phyloP scores from a whole-genome alignment of 2,797 vertebrate genomes.

The Crax fasciolata region DNA sequence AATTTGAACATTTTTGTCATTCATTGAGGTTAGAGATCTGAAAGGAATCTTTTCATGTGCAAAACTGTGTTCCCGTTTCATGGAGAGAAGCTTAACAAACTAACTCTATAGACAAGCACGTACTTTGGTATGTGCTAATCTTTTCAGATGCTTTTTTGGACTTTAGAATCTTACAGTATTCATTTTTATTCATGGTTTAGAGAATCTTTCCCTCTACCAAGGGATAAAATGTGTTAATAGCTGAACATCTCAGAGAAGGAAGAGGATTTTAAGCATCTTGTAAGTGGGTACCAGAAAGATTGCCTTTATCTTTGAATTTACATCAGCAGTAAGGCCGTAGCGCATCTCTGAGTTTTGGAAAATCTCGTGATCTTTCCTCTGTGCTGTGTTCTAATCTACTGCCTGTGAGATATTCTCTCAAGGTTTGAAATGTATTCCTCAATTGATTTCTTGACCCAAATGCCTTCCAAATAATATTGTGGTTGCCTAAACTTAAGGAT shows the following conservation, averaged over 20 bases:
- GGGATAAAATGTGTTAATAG: not conserved
- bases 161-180: not conserved
- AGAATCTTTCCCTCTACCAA: not conserved
- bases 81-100: not conserved
- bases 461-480: not conserved
- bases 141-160: not conserved
- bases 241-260: not conserved
- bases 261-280: not conserved
- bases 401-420: not conserved
- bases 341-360: not conserved
- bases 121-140: not conserved
- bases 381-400: not conserved
- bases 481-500: not conserved
- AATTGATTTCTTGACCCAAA: not conserved
- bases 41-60: not conserved
- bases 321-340: not conserved
- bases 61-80: not conserved
- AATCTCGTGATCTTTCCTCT: not conserved
- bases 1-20: not conserved
- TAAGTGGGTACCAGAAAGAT: not conserved
- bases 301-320: not conserved
- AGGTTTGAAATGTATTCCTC: not conserved
- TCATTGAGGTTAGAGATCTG: not conserved
- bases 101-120: not conserved
- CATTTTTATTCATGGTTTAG: not conserved